Percentiles rank a stretch among this genome's conserved stretches.
These are phyloP conservation scores for Amblyraja radiata DNA, from an alignment of 2,797 vertebrate genomes.

Conservation along the genomic window DNA sequence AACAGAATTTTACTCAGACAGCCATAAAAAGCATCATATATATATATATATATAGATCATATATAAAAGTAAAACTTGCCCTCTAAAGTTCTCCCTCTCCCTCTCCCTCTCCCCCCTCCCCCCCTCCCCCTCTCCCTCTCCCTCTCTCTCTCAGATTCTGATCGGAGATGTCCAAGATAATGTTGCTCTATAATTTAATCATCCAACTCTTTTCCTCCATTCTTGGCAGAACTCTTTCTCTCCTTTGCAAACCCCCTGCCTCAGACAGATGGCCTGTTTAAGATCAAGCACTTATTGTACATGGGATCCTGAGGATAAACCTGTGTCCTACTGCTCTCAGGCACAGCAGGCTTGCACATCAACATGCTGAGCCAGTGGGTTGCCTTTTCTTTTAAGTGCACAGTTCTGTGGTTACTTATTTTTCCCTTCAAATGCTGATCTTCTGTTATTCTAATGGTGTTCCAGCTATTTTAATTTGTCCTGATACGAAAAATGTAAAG, in stretches of 20 bases:
- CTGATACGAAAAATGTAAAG: not conserved
- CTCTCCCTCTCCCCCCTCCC: too few species aligned
- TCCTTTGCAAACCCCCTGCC: slow-evolving; percentile 30
- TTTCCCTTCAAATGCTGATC: slow-evolving; percentile 33
- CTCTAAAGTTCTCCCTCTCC: too few species aligned
- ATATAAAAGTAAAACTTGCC: not conserved
- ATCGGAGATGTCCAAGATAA: not conserved
- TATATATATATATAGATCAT: not conserved
- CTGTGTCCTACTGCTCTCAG: slow-evolving; percentile 35
- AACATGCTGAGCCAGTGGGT: slow-evolving; percentile 35
- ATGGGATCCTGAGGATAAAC: slow-evolving; percentile 36
- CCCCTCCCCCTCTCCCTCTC: too few species aligned
- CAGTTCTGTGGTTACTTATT: slow-evolving; percentile 3
- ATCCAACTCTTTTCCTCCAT: slow-evolving; percentile 1
- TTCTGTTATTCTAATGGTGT: slow-evolving; percentile 9
- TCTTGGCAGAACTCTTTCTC: slow-evolving; percentile 31
- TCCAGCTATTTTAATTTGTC: slow-evolving; percentile 28
- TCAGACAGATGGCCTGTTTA: slow-evolving; percentile 35
- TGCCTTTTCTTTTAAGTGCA: slow-evolving; percentile 34
- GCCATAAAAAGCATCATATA: not conserved
- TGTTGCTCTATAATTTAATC: slow-evolving; percentile 34
- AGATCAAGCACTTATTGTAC: slow-evolving; percentile 38
- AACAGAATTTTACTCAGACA: not conserved
- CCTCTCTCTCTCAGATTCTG: too few species aligned
- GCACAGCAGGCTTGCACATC: slow-evolving; percentile 35